Percentiles rank a stretch among this genome's conserved stretches.
Evolutionary conservation across 2,888 invertebrate species (phyloP).

Genomic region (Aleiodes testaceus): DNA sequence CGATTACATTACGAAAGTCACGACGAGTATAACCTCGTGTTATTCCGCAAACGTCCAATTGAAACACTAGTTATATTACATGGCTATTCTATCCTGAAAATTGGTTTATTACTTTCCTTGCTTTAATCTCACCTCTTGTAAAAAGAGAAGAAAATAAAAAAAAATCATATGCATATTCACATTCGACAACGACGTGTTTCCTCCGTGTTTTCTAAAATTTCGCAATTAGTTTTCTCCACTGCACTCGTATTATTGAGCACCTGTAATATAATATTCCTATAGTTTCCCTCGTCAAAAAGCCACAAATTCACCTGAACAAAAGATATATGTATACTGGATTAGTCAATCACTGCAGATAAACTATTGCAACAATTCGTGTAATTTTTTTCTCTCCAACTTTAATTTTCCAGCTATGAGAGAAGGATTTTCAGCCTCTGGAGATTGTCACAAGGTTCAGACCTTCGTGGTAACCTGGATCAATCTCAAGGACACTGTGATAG

Average conservation of each 20-base stretch:
- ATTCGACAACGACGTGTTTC: slow-evolving; percentile 18
- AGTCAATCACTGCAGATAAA: slow-evolving; percentile 14
- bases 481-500: slow-evolving; percentile 35
- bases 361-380: background rate
- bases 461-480: slow-evolving; percentile 40
- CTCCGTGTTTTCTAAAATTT: slow-evolving; percentile 21
- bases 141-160: background rate
- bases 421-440: slow-evolving; percentile 25
- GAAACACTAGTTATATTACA: slow-evolving; percentile 54
- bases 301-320: slow-evolving; percentile 25
- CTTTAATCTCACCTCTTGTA: slow-evolving; percentile 49
- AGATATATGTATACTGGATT: background rate
- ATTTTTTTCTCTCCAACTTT: slow-evolving; percentile 12
- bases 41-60: slow-evolving; percentile 55
- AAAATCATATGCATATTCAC: slow-evolving; percentile 30
- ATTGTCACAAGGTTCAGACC: slow-evolving; percentile 40
- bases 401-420: slow-evolving; percentile 27
- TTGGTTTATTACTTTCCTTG: slow-evolving; percentile 59
- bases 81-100: slow-evolving; percentile 57
- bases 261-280: background rate
- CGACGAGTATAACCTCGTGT: slow-evolving; percentile 50
- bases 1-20: slow-evolving; percentile 44
- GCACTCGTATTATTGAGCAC: background rate
- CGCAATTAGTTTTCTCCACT: slow-evolving; percentile 6
- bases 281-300: slow-evolving; percentile 7